Base-by-base conservation (phyloP, 2,113 vertebrate genomes). In the Ictalurus punctatus region DNA sequence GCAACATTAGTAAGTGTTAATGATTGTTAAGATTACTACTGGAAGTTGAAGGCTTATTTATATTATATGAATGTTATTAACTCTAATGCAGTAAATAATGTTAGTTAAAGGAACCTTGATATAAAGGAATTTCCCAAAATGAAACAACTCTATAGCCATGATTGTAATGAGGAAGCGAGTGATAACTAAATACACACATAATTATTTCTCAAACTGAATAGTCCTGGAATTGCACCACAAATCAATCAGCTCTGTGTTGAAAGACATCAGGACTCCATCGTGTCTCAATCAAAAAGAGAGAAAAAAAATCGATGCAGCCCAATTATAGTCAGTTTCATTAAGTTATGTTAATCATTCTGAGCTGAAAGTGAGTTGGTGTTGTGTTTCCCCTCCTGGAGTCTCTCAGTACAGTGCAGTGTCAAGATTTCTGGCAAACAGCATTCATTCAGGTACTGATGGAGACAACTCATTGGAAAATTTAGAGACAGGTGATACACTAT, bases 271-370 rank as follows among this genome's bases (percentile, higher is more conserved):
- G 95, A 98, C 96, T 98, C 97, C 96, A 98, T 97, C 96, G 96
- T 95, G 96, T 97, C 97, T 98, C 97, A 97, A 97, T 98, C 96
- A 98, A 96, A 97, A 96, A 95, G 96, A 96, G 96, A 96, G 95
- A 96, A 96, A 96, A 95, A 96, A 97, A 97, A 97, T 98, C 97
- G 95, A 98, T 98, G 94, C 94, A 94, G 96, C 96, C 96, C 96
- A 98, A 98, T 98, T 97, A 97, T 90, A 96, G 94, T 93, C 93
- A 90, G 94, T 96, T 97, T 98, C 94, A 93, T 98, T 98, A 98
- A 95, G 92, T 94, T 94, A 97, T 97, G 97, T 94, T 97, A 97
- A 98, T 96, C 83, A 93, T 87, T 56, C 90, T 83, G 89, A 88
- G 63, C 63, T 86, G 67, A 19, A 93, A 94, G 93, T 81, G 90